phyloP scores from a whole-genome alignment of 35 echinoderm and acorn worm genomes.

The Anneissia japonica region DNA sequence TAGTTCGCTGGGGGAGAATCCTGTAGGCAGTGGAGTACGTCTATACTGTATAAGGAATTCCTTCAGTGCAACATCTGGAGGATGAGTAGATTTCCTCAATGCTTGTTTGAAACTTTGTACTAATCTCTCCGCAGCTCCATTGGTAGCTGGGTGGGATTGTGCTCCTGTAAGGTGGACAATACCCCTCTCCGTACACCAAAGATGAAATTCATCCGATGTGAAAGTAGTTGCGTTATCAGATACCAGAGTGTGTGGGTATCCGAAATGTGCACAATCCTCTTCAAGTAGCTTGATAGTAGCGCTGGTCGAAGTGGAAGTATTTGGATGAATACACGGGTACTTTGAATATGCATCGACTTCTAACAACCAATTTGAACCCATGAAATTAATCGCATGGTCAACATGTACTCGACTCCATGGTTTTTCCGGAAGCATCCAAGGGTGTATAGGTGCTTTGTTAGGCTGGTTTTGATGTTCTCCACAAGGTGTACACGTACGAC shows the following conservation, averaged over 20 bases:
- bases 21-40: conserved; percentile 53
- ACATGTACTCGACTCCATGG: conserved; percentile 42
- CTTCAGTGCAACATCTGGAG: conserved; percentile 44
- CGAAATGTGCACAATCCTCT: conserved; percentile 52
- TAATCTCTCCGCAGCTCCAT: conserved; percentile 45
- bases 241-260: conserved; percentile 57
- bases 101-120: conserved; percentile 66
- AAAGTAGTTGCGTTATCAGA: conserved; percentile 61
- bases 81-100: conserved; percentile 35
- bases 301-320: conserved; percentile 10
- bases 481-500: conserved; percentile 13
- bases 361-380: conserved; percentile 12
- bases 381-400: conserved; percentile 33
- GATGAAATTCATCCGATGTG: conserved; percentile 43
- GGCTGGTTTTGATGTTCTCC: conserved; percentile 29
- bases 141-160: conserved; percentile 53
- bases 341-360: conserved; percentile 45
- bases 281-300: neutral
- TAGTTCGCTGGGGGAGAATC: conserved; percentile 52
- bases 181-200: conserved; percentile 34
- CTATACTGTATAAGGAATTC: conserved; percentile 49
- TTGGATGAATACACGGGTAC: conserved; percentile 24
- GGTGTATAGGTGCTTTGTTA: conserved; percentile 6
- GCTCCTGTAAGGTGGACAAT: conserved; percentile 61
- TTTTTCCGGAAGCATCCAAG: conserved; percentile 25